Evolutionary conservation across 1,140 invertebrate species (phyloP).

Genomic region (Tigriopus japonicus): DNA sequence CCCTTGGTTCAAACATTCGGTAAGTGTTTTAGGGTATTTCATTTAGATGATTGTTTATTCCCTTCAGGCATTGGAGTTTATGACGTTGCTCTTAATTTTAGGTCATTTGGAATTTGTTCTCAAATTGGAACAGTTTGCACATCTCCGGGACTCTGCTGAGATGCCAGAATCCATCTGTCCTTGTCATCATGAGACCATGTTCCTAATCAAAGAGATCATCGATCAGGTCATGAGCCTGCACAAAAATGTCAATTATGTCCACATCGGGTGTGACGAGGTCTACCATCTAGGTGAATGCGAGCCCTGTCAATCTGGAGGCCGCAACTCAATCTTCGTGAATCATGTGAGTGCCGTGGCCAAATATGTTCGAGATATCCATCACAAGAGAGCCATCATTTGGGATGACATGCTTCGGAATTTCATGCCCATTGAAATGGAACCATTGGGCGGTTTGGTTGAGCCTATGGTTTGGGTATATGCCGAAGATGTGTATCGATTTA

Average conservation of each 20-base stretch:
- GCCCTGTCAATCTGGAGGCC: conserved; percentile 37
- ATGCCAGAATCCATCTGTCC: conserved; percentile 35
- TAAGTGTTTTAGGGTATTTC: no score
- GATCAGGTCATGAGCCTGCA: conserved; percentile 31
- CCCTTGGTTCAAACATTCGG: conserved; percentile 38
- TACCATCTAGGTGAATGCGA: conserved; percentile 56
- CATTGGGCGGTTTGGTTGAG: conserved; percentile 20
- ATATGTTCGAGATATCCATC: conserved; percentile 24
- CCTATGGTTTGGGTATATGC: conserved; percentile 21
- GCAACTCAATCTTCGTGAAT: conserved; percentile 30
- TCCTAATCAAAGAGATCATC: conserved; percentile 33
- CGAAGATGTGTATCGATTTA: conserved; percentile 22
- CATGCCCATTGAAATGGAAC: conserved; percentile 16
- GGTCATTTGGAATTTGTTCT: conserved; percentile 32
- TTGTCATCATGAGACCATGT: conserved; percentile 27
- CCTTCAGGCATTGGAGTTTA: conserved; percentile 18
- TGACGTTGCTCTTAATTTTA: no score
- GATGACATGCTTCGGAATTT: conserved; percentile 37
- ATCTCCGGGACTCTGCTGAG: conserved; percentile 33
- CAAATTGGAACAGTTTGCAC: conserved; percentile 30
- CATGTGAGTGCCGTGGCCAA: conserved; percentile 29
- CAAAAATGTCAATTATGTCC: conserved; percentile 26
- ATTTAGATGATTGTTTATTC: no score
- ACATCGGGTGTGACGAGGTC: conserved; percentile 42
- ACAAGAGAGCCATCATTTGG: conserved; percentile 37